phyloP scores from a whole-genome alignment of 2,797 vertebrate species.

The Graptemys geographica region DNA sequence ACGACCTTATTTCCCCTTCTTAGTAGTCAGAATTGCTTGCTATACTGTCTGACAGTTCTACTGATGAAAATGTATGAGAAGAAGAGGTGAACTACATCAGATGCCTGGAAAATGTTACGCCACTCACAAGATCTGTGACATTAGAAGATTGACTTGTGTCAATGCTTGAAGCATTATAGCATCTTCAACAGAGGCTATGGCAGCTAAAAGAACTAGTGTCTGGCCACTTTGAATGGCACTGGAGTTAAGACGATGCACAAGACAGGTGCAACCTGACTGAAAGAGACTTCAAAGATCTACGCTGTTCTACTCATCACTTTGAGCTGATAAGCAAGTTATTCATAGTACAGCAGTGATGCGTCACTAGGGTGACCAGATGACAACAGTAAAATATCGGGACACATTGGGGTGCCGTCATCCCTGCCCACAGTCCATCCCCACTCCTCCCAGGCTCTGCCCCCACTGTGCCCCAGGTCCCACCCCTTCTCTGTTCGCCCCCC shows the following conservation, averaged over 20 bases:
- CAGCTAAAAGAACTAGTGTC: neutral
- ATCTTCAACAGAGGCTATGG: neutral
- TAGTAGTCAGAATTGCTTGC: neutral
- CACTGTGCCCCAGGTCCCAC: too few relatives aligned
- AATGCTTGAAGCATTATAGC: neutral
- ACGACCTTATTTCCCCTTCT: neutral
- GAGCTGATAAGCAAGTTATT: neutral
- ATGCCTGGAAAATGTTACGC: neutral
- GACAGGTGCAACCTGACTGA: neutral
- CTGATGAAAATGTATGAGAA: neutral
- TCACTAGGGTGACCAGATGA: too few relatives aligned
- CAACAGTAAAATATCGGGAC: too few relatives aligned
- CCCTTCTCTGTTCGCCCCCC: too few relatives aligned
- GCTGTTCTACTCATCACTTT: neutral
- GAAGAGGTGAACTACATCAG: neutral
- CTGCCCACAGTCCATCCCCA: too few relatives aligned
- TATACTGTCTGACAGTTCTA: neutral
- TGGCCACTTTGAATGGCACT: neutral
- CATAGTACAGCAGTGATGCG: neutral
- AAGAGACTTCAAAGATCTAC: neutral
- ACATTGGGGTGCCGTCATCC: too few relatives aligned
- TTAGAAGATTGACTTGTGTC: neutral
- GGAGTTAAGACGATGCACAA: rapidly evolving
- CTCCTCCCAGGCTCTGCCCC: too few relatives aligned
- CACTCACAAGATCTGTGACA: neutral